These are phyloP conservation scores for Drosophila neonasuta DNA, from an alignment of 2,888 invertebrate species.

Conservation along the genomic window DNA sequence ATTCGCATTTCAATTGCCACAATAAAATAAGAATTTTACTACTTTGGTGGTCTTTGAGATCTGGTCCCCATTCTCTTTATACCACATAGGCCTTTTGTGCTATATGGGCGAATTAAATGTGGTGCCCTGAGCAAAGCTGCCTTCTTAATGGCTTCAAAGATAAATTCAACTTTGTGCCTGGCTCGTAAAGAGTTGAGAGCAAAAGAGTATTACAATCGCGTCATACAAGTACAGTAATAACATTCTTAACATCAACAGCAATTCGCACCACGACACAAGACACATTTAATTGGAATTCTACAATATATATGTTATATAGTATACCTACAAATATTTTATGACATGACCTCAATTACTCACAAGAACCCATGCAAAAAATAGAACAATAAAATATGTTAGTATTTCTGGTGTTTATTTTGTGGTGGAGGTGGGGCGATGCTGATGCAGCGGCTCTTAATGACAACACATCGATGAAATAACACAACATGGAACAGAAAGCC, in stretches of 20 bases:
- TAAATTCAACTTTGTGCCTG: constrained; percentile 46
- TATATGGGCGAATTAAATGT: constrained; percentile 61
- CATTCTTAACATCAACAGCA: background rate
- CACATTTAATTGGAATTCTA: constrained; percentile 31
- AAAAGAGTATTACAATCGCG: constrained; percentile 1
- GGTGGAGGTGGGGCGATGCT: constrained; percentile 25
- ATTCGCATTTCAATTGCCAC: constrained; percentile 74
- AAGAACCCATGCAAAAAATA: constrained; percentile 25
- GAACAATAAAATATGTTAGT: constrained; percentile 51
- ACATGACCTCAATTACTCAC: constrained; percentile 61
- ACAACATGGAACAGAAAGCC: constrained; percentile 12
- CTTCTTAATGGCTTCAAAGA: constrained; percentile 37
- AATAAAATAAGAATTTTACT: constrained; percentile 72
- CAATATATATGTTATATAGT: background rate
- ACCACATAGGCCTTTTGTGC: constrained; percentile 16
- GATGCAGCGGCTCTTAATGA: constrained; percentile 60
- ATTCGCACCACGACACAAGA: constrained; percentile 37
- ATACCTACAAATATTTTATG: constrained; percentile 49
- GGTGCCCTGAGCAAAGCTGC: constrained; percentile 28
- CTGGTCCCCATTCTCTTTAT: constrained; percentile 11
- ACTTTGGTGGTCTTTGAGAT: constrained; percentile 57
- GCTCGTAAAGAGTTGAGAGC: constrained; percentile 52
- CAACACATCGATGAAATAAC: constrained; percentile 55
- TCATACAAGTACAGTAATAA: constrained; percentile 4
- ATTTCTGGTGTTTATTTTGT: constrained; percentile 1